Evolutionary conservation across 1,140 invertebrate genomes (phyloP).

Genomic region (Dufourea novaeangliae): DNA sequence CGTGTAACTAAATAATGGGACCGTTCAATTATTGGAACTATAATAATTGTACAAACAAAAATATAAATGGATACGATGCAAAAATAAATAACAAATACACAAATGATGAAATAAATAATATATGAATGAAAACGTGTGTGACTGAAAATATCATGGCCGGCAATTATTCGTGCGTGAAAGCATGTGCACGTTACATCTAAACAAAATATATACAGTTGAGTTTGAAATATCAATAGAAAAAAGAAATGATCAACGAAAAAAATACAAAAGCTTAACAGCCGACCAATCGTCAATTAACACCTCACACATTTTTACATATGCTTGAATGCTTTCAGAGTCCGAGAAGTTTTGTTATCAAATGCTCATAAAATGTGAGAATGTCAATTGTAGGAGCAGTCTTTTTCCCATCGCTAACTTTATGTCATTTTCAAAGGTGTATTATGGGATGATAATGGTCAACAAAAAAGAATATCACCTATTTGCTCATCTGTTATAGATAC

Average conservation of each 20-base stretch:
- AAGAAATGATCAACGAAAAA: background rate
- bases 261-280: constrained; percentile 24
- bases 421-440: background rate
- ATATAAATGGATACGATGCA: background rate
- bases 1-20: background rate
- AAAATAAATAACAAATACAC: constrained; percentile 29
- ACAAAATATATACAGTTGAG: background rate
- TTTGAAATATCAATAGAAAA: background rate
- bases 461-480: constrained; percentile 11
- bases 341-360: background rate
- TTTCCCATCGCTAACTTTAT: constrained; percentile 5
- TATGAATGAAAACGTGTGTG: constrained; percentile 52
- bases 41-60: constrained; percentile 4
- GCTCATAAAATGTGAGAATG: background rate
- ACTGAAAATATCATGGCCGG: constrained; percentile 54
- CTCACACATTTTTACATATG: background rate
- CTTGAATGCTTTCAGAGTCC: constrained; percentile 6
- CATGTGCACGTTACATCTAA: background rate
- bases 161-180: constrained; percentile 13
- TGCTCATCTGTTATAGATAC: background rate
- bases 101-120: constrained; percentile 58
- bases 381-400: constrained; percentile 33
- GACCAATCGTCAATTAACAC: constrained; percentile 60
- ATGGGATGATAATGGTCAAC: background rate
- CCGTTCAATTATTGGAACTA: background rate